Conservation (phyloP, 2,888 invertebrate genomes). For the Spialia ferax region DNA sequence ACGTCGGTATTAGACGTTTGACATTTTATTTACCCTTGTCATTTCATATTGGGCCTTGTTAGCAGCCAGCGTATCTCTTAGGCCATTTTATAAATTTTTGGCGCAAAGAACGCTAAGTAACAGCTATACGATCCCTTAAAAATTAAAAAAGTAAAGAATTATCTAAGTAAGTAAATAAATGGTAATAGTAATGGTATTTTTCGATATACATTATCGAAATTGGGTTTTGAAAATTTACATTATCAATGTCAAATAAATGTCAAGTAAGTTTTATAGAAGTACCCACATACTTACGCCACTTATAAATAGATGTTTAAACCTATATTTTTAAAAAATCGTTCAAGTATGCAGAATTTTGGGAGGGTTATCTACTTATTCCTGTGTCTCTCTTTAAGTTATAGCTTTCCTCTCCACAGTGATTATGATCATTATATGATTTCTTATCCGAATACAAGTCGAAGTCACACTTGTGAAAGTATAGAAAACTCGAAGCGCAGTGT, state of each 20-base stretch:
- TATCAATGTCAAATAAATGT: too few relatives aligned
- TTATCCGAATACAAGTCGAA: constrained; percentile 47
- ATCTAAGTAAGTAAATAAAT: too few relatives aligned
- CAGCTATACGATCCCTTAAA: neutral
- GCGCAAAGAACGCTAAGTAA: neutral
- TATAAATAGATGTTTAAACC: too few relatives aligned
- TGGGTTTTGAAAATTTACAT: too few relatives aligned
- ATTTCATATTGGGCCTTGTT: constrained; percentile 44
- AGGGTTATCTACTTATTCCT: constrained; percentile 61
- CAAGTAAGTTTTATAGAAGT: too few relatives aligned
- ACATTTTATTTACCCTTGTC: constrained; percentile 53
- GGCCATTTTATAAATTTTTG: neutral
- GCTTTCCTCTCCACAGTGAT: constrained; percentile 66
- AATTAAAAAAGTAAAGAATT: too few relatives aligned
- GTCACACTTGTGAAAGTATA: constrained; percentile 47
- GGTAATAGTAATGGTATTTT: too few relatives aligned
- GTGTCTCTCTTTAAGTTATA: constrained; percentile 69
- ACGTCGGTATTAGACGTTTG: constrained; percentile 56
- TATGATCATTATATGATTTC: constrained; percentile 8
- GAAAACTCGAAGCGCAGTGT: constrained; percentile 47
- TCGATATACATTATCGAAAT: too few relatives aligned
- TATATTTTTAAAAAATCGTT: too few relatives aligned
- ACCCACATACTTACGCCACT: too few relatives aligned
- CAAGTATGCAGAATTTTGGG: constrained; percentile 66
- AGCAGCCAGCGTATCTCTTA: neutral